Conservation (phyloP, 2,888 invertebrate genomes). For the Notodonta dromedarius region DNA sequence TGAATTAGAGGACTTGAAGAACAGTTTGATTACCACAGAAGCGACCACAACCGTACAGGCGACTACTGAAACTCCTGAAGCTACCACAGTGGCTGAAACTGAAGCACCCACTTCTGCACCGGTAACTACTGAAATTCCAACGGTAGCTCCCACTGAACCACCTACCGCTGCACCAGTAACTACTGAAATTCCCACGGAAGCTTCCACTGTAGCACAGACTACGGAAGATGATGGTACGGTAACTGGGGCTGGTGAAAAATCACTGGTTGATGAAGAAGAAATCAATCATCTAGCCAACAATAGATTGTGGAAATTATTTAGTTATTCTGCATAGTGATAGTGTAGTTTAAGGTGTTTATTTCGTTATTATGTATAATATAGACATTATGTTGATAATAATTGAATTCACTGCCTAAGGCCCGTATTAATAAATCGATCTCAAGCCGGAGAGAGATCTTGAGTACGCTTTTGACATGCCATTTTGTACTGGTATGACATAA, state of each 20-base stretch:
- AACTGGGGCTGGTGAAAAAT: not conserved
- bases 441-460: too few relatives aligned
- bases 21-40: slow-evolving; percentile 8
- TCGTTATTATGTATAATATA: too few relatives aligned
- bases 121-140: slow-evolving; percentile 5
- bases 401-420: too few relatives aligned
- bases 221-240: too few relatives aligned
- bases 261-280: not conserved
- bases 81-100: slow-evolving; percentile 1
- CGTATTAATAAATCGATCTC: too few relatives aligned
- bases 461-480: too few relatives aligned
- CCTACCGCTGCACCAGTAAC: slow-evolving; percentile 6
- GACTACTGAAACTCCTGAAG: not conserved
- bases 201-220: not conserved
- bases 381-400: too few relatives aligned
- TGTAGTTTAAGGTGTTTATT: not conserved
- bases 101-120: not conserved
- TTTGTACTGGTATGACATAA: too few relatives aligned
- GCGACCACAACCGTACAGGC: slow-evolving; percentile 8
- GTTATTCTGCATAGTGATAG: not conserved
- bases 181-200: not conserved
- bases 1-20: slow-evolving; percentile 47
- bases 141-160: slow-evolving; percentile 1
- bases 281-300: slow-evolving; percentile 7
- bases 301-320: not conserved